A percentile compares a stretch with the other conserved stretches of the same genome.
phyloP scores from a whole-genome alignment of 2,888 invertebrate genomes.

The Heliconius ismenius region DNA sequence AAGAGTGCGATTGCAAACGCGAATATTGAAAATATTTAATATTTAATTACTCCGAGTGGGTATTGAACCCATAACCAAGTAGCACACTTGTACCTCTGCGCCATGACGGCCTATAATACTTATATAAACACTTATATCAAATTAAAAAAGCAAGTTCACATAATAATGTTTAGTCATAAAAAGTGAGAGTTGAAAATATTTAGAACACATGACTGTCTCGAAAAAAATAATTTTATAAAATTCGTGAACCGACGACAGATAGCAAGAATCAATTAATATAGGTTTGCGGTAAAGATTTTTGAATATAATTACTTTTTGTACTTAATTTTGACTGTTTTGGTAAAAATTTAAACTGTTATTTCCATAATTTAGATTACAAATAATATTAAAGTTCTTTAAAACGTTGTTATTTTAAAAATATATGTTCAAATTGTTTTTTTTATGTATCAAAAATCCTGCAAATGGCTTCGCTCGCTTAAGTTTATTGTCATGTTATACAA shows the following conservation, averaged over 20 bases:
- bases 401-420: background rate
- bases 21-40: no score
- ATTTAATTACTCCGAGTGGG: no score
- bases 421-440: background rate
- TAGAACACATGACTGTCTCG: background rate
- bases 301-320: background rate
- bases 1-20: no score
- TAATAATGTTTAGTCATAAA: conserved; percentile 20
- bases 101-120: no score
- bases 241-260: background rate
- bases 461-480: no score
- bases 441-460: no score
- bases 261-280: conserved; percentile 4
- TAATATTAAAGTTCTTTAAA: background rate
- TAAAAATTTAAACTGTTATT: background rate
- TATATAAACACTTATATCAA: background rate
- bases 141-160: conserved; percentile 11
- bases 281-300: conserved; percentile 1
- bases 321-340: background rate
- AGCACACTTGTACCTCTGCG: no score
- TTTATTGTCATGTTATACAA: no score
- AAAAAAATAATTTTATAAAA: background rate
- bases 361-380: background rate
- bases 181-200: conserved; percentile 18
- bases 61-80: no score